A percentile compares a stretch with the other conserved stretches of the same genome.
phyloP scores from a whole-genome alignment of 2,113 vertebrate species.

The Probosciger aterrimus region DNA sequence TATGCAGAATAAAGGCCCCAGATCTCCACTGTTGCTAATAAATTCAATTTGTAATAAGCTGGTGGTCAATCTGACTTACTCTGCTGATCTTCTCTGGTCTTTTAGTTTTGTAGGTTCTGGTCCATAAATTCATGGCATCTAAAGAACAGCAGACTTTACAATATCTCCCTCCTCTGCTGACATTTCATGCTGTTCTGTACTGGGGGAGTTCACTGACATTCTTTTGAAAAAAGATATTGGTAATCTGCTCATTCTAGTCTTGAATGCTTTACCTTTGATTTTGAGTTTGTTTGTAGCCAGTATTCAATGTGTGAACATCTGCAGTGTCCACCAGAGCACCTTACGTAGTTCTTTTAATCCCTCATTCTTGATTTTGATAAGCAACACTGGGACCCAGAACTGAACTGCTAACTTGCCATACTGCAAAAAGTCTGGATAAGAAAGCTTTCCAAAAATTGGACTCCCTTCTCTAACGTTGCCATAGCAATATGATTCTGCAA shows the following conservation, averaged over 20 bases:
- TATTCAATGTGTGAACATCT: neutral
- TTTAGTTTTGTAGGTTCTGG: neutral
- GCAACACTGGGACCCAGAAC: neutral
- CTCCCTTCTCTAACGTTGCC: neutral
- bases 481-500: neutral
- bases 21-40: neutral
- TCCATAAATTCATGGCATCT: neutral
- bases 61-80: neutral
- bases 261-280: neutral
- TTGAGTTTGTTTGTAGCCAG: neutral
- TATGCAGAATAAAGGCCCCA: neutral
- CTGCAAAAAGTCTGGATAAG: neutral
- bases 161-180: neutral
- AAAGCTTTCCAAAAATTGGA: neutral
- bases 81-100: neutral
- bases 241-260: neutral
- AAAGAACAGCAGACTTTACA: neutral
- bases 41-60: neutral
- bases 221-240: neutral
- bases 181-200: neutral
- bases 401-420: neutral
- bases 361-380: neutral
- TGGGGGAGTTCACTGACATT: neutral
- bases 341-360: neutral
- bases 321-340: neutral